Base-by-base conservation (phyloP, 1,140 invertebrate genomes). In the Acromyrmex heyeri region DNA sequence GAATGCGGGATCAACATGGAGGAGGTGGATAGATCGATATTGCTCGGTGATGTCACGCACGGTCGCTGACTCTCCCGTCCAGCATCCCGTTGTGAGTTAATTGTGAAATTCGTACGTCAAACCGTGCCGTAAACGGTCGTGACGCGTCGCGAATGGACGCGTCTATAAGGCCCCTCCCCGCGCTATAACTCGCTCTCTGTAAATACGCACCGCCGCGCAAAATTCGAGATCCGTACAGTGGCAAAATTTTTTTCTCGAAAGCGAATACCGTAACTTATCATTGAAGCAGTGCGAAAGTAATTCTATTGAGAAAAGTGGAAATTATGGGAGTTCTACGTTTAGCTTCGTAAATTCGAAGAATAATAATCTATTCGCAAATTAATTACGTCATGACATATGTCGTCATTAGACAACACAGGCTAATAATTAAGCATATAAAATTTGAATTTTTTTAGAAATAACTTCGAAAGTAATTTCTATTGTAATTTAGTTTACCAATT, bases 1-100 rank as follows among this genome's bases (percentile, higher is more conserved):
- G 91, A 93, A 92, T 92, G 91, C 87, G 82, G 88, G 88, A 93
- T 93, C 92, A 93, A 93, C 92, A 93, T 93, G 93, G 93, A 91
- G 92, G 87, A 88, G 87, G 75, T 91, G 85, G 83, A 91, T 90
- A 90, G 85, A 92, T 92, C 91, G 87, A 91, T 91, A 90, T 87
- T 89, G 70, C 72, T 89, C 79, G 78, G 79, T 90, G 88, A 93
- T 93, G 90, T 93, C 88, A 89, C 73, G 59, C 88, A 85, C 70
- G 77, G 86, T 87, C 87, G 64, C 69, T 93, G 88, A 92, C 92
- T 88, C 83, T 89, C 86, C 72, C 73, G 75, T 85, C 81, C 73
- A 62, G 86, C 86, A 91, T 87, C 87, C 65, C 61, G 86, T 88
- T 75, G 86, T 92, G 86, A 93, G 92, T 69, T 44, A 44, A 44